These are phyloP conservation scores for Leucophenga varia DNA, from an alignment of 1,140 invertebrate species.

Conservation along the genomic window DNA sequence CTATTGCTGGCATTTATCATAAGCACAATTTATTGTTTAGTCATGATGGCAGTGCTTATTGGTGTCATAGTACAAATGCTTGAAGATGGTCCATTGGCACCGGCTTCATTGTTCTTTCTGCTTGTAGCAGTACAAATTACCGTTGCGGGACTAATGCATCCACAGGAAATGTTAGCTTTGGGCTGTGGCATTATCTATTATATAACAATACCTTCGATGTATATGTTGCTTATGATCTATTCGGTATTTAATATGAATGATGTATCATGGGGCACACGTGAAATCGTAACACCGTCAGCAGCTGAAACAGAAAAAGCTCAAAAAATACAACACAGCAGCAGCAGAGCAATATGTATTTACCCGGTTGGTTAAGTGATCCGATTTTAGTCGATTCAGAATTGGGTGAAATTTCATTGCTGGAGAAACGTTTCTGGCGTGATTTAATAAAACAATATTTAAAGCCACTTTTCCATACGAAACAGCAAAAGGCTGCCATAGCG, in stretches of 20 bases:
- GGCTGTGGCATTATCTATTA: slow-evolving; percentile 82
- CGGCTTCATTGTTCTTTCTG: slow-evolving; percentile 77
- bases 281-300: too few species aligned
- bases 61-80: slow-evolving; percentile 80
- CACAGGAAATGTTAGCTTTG: slow-evolving; percentile 79
- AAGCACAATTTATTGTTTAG: slow-evolving; percentile 77
- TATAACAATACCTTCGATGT: slow-evolving; percentile 91
- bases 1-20: slow-evolving; percentile 74
- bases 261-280: slow-evolving; percentile 89
- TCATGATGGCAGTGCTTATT: slow-evolving; percentile 92
- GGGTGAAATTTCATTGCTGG: slow-evolving; percentile 63
- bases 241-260: slow-evolving; percentile 89
- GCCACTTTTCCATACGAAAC: slow-evolving; percentile 67
- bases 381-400: slow-evolving; percentile 65
- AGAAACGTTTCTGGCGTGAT: slow-evolving; percentile 74
- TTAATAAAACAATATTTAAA: slow-evolving; percentile 72
- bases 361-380: slow-evolving; percentile 72
- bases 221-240: slow-evolving; percentile 88
- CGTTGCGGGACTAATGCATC: slow-evolving; percentile 75
- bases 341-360: slow-evolving; percentile 45
- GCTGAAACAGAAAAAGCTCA: slow-evolving; percentile 30
- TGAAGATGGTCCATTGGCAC: slow-evolving; percentile 76
- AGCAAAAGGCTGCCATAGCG: slow-evolving; percentile 61
- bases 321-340: too few species aligned
- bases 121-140: slow-evolving; percentile 65